Evolutionary conservation across 2,113 vertebrate genomes (phyloP).

Genomic region (Lethenteron camtschaticum): DNA sequence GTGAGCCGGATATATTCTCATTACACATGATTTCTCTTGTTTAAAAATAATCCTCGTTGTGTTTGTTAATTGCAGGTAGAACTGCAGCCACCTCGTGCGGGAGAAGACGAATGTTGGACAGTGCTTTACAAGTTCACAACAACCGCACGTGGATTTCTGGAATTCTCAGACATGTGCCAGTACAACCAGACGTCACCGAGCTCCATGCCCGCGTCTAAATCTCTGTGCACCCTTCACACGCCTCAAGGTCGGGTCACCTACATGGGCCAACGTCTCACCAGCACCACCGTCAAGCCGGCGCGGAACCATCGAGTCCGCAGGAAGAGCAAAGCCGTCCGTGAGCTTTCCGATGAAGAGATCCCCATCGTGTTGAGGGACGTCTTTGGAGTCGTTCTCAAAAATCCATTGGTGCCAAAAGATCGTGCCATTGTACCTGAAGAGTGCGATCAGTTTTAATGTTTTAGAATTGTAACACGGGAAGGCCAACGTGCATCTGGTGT

Average conservation of each 20-base stretch:
- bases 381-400: slow-evolving; percentile 22
- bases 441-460: no score
- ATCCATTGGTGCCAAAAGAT: slow-evolving; percentile 24
- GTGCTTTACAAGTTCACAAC: slow-evolving; percentile 30
- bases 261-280: slow-evolving; percentile 22
- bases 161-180: slow-evolving; percentile 26
- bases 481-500: no score
- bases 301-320: slow-evolving; percentile 12
- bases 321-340: slow-evolving; percentile 12
- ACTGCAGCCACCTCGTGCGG: no score
- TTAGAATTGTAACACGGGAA: no score
- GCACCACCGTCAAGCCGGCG: slow-evolving; percentile 16
- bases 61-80: no score
- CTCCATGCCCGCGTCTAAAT: slow-evolving; percentile 25
- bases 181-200: slow-evolving; percentile 31
- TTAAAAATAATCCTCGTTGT: no score
- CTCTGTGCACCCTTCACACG: slow-evolving; percentile 22
- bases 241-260: slow-evolving; percentile 22
- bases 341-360: slow-evolving; percentile 26
- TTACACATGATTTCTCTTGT: no score
- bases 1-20: no score
- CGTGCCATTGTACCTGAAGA: slow-evolving; percentile 14
- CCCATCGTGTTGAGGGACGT: slow-evolving; percentile 17
- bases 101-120: slow-evolving; percentile 11
- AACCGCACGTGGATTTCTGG: slow-evolving; percentile 16